These are phyloP conservation scores for Deilephila porcellus DNA, from an alignment of 2,888 invertebrate genomes.

Conservation along the genomic window DNA sequence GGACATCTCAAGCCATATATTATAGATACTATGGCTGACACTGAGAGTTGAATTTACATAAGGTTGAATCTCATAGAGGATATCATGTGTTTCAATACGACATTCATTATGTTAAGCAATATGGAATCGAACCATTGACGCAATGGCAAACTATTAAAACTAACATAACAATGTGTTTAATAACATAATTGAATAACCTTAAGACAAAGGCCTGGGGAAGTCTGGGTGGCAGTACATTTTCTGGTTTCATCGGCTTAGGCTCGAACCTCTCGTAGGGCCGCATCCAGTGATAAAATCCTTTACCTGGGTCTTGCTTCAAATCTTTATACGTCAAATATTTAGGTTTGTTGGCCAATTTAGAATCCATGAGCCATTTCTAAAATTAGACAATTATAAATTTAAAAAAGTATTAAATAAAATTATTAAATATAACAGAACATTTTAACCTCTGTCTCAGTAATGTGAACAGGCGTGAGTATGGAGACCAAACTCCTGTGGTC, in stretches of 20 bases:
- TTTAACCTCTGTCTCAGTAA: slow-evolving; percentile 72
- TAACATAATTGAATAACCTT: slow-evolving; percentile 53
- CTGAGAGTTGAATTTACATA: no score
- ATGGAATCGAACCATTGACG: no score
- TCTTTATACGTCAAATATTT: slow-evolving; percentile 67
- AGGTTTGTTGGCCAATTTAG: slow-evolving; percentile 66
- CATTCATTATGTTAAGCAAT: no score
- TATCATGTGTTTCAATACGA: no score
- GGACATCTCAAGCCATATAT: no score
- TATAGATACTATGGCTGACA: no score
- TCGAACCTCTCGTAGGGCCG: slow-evolving; percentile 69
- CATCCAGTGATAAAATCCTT: slow-evolving; percentile 82
- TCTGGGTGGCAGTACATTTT: slow-evolving; percentile 60
- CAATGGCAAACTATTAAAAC: no score
- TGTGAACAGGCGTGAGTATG: slow-evolving; percentile 66
- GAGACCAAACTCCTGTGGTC: slow-evolving; percentile 68
- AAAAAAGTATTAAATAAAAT: background rate
- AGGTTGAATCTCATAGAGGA: no score
- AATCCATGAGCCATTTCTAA: slow-evolving; percentile 79
- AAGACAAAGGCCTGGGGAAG: slow-evolving; percentile 70
- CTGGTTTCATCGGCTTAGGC: slow-evolving; percentile 61
- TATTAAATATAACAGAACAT: background rate
- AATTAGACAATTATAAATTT: background rate
- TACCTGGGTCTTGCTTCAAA: slow-evolving; percentile 64
- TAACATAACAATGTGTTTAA: background rate